Conservation (phyloP, 2,797 vertebrate species). For the Carduelis carduelis region DNA sequence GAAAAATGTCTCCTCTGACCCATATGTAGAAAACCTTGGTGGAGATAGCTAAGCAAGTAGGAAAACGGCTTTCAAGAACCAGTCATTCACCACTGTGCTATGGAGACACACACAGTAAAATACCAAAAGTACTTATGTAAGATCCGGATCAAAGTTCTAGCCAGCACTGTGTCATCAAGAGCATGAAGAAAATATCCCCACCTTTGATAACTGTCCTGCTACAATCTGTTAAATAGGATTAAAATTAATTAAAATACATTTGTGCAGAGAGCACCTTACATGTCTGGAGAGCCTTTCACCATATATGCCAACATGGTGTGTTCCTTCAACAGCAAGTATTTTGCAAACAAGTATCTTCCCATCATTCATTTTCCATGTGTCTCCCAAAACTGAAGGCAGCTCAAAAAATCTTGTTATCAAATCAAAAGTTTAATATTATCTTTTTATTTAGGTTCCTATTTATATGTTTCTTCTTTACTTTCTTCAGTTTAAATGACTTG, state of each 20-base stretch:
- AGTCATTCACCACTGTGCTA: background rate
- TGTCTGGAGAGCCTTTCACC: background rate
- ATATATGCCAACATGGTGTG: background rate
- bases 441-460: background rate
- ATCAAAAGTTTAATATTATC: background rate
- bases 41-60: background rate
- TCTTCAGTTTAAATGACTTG: background rate
- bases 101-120: background rate
- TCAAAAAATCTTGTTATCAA: background rate
- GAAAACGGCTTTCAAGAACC: background rate
- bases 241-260: background rate
- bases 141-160: background rate
- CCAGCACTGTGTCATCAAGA: background rate
- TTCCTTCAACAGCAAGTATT: background rate
- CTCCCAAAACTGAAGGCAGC: background rate
- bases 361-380: background rate
- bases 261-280: background rate
- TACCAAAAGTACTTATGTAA: background rate
- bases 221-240: background rate
- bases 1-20: background rate
- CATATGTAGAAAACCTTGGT: background rate
- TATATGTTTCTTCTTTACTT: background rate
- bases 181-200: background rate
- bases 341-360: background rate
- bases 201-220: background rate